Percentiles rank a stretch among this genome's conserved stretches.
Conservation (phyloP, 2,888 invertebrate species). For the Drosophila austrosaltans region DNA sequence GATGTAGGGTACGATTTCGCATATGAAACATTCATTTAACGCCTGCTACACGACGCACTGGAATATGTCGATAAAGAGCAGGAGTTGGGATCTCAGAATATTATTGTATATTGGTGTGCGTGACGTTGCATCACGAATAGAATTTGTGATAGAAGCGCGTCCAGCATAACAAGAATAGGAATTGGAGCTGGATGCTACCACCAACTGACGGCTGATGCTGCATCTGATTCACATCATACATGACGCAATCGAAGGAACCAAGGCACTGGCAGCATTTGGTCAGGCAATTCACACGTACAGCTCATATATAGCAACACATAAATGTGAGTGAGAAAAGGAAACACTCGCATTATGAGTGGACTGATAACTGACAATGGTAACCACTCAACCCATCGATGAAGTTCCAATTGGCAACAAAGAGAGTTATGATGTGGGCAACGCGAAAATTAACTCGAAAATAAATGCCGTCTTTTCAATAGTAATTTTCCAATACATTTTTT, state of each 20-base stretch:
- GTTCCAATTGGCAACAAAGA: slow-evolving; percentile 6
- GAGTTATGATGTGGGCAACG: not conserved
- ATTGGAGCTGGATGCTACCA: slow-evolving; percentile 19
- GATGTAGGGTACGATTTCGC: slow-evolving; percentile 19
- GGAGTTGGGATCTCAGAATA: slow-evolving; percentile 41
- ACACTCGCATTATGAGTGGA: slow-evolving; percentile 29
- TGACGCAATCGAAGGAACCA: slow-evolving; percentile 4
- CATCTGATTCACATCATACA: slow-evolving; percentile 49
- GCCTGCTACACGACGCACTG: slow-evolving; percentile 68
- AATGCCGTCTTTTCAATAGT: not conserved
- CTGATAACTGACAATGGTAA: slow-evolving; percentile 25
- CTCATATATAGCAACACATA: slow-evolving; percentile 59
- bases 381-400: slow-evolving; percentile 16
- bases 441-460: slow-evolving; percentile 13
- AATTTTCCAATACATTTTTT: not conserved
- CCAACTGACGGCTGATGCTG: slow-evolving; percentile 39
- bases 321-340: slow-evolving; percentile 14
- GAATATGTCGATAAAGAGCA: slow-evolving; percentile 9
- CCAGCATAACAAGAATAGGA: slow-evolving; percentile 64
- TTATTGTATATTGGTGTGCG: slow-evolving; percentile 81
- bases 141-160: slow-evolving; percentile 75
- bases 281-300: slow-evolving; percentile 71
- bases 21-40: slow-evolving; percentile 77
- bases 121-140: slow-evolving; percentile 73
- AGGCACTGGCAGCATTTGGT: slow-evolving; percentile 57